A percentile compares a stretch with the other conserved stretches of the same genome.
Conservation (phyloP, 2,113 vertebrate species). For the Paramormyrops kingsleyae region DNA sequence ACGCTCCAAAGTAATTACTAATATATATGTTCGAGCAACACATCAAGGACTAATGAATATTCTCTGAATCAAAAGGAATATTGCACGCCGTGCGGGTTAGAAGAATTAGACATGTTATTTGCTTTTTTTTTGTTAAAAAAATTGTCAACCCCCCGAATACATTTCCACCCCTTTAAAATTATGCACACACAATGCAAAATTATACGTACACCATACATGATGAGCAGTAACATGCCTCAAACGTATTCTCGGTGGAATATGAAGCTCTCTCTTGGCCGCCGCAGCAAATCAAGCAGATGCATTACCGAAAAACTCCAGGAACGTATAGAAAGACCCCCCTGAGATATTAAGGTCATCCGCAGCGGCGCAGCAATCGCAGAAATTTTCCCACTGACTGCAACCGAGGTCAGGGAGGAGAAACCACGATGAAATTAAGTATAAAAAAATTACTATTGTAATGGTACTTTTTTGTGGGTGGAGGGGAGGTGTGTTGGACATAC, state of each 20-base stretch:
- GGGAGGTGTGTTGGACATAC: not conserved
- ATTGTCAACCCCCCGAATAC: not conserved
- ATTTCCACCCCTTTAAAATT: not conserved
- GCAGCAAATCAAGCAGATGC: not conserved
- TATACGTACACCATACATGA: not conserved
- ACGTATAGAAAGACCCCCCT: not conserved
- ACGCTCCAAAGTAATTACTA: slow-evolving; percentile 58
- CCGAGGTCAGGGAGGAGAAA: not conserved
- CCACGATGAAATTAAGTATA: not conserved
- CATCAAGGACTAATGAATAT: slow-evolving; percentile 48
- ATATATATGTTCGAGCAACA: slow-evolving; percentile 50
- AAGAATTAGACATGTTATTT: slow-evolving; percentile 51
- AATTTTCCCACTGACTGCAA: not conserved
- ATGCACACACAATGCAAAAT: not conserved
- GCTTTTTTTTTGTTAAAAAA: slow-evolving; percentile 49
- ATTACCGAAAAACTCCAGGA: not conserved
- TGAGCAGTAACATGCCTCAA: not conserved
- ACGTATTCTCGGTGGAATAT: not conserved
- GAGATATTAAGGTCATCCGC: not conserved
- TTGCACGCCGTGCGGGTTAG: slow-evolving; percentile 52
- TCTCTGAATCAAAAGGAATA: slow-evolving; percentile 37
- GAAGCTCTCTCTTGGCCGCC: not conserved
- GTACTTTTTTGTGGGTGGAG: not conserved
- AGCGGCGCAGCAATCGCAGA: not conserved
- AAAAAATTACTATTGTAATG: not conserved